Percentiles rank a stretch among this genome's conserved stretches.
Evolutionary conservation across 1,140 invertebrate species (phyloP).

Genomic region (Semibalanus balanoides): DNA sequence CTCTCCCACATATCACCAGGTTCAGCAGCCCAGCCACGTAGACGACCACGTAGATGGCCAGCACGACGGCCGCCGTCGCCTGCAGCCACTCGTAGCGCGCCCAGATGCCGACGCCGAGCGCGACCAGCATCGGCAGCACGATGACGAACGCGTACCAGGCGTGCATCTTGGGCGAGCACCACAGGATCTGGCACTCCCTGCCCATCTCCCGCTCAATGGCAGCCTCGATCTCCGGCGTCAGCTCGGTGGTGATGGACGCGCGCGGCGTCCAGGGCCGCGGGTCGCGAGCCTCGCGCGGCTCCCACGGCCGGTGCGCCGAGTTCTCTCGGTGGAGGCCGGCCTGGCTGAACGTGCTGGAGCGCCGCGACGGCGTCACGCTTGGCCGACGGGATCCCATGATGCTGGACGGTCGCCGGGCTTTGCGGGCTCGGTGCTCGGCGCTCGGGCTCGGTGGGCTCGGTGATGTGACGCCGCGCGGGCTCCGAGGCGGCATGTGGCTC

Average conservation of each 20-base stretch:
- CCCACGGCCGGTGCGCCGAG: background rate
- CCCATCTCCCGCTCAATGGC: background rate
- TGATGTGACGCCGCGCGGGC: too few relatives aligned
- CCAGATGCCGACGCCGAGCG: background rate
- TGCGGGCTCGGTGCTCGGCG: too few relatives aligned
- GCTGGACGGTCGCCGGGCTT: too few relatives aligned
- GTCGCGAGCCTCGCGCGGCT: background rate
- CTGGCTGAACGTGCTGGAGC: too few relatives aligned
- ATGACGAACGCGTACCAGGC: background rate
- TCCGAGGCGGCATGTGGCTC: too few relatives aligned
- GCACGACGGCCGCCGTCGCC: background rate
- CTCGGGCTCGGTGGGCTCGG: too few relatives aligned
- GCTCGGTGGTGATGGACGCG: background rate
- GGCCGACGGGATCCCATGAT: too few relatives aligned
- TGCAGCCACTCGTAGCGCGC: background rate
- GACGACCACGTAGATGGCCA: background rate
- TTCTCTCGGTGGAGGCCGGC: too few relatives aligned
- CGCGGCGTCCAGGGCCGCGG: background rate
- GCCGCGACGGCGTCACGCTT: too few relatives aligned
- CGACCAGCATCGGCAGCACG: background rate
- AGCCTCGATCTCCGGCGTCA: background rate
- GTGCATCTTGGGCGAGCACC: background rate
- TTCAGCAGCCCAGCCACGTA: background rate
- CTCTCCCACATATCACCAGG: background rate
- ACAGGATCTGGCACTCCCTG: background rate